Base-by-base conservation (phyloP, 2,113 vertebrate genomes). In the Apodemus sylvaticus region DNA sequence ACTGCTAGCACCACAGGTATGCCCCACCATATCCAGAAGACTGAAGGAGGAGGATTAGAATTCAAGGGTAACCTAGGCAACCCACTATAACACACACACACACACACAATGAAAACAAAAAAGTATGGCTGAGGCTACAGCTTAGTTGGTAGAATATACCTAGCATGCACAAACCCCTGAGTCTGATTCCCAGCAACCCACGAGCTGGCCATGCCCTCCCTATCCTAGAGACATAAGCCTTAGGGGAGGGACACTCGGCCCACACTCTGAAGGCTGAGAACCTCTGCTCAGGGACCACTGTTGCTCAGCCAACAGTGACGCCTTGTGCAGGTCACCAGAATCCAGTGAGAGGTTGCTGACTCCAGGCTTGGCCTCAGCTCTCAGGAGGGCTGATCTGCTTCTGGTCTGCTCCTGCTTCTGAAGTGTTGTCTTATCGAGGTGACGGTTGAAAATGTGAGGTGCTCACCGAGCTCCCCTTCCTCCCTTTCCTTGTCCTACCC, bases 341-440 rank as follows among this genome's bases (percentile, higher is more conserved):
- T 74, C 48, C 58, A 29, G 0, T 55, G 19, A 76, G 39, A 7
- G 42, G 3, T 10, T 2, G 17, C 78, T 8, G 14, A 83, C 53
- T 94, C 48, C 60, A 76, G 64, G 55, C 39, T n/a, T 73, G n/a
- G n/a, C 76, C 62, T 96, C 92, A 48, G 48, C 62, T n/a, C 36
- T 76, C 11, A 0, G 2, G 36, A 83, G 48, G 55, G 48, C 92
- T 62, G 48, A 1, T 82, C 88, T 74, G 6, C 71, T 66, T 68
- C 77, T 45, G 48, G n/a, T 85, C 92, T 73, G 20, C 42, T 91
- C 78, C 45, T 55, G 4, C 19, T 74, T 76, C 94, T 26, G 39
- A 16, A 7, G 34, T 34, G 17, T 73, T 81, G 51, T 16, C 16
- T 51, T 60, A 31, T 51, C 20, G 16, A 76, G 51, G 45, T 24